Conservation (phyloP, 2,113 vertebrate species). For the Cottus gobio region DNA sequence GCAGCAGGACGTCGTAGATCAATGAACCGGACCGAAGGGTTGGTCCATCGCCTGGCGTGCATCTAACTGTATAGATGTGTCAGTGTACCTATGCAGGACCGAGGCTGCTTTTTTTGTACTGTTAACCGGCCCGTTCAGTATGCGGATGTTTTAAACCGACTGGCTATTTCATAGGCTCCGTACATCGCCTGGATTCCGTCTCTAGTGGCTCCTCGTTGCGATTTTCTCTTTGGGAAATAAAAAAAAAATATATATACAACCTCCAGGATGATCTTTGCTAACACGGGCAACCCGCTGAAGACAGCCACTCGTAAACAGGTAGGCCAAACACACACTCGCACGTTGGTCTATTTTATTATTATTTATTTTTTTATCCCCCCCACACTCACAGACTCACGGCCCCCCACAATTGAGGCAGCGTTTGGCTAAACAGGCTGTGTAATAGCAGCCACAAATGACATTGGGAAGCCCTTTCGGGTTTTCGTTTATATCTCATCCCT, state of each 20-base stretch:
- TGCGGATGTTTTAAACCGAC: slow-evolving; percentile 70
- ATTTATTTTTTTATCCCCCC: background rate
- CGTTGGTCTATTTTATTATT: background rate
- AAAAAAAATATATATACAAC: slow-evolving; percentile 34
- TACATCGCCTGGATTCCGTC: slow-evolving; percentile 54
- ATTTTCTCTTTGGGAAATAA: slow-evolving; percentile 28
- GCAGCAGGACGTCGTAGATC: slow-evolving; percentile 86
- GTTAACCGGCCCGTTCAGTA: slow-evolving; percentile 47
- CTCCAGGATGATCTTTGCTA: slow-evolving; percentile 94
- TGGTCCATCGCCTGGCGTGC: slow-evolving; percentile 68
- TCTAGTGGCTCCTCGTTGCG: slow-evolving; percentile 58
- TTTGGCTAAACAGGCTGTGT: slow-evolving; percentile 18
- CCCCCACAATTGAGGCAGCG: slow-evolving; percentile 14
- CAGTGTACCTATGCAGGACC: slow-evolving; percentile 64
- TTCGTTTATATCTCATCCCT: background rate
- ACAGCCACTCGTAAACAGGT: slow-evolving; percentile 92
- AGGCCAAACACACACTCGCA: slow-evolving; percentile 61
- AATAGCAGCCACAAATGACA: slow-evolving; percentile 65
- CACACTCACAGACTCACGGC: background rate
- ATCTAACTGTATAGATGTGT: slow-evolving; percentile 76
- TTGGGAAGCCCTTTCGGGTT: slow-evolving; percentile 67
- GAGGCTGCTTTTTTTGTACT: slow-evolving; percentile 45
- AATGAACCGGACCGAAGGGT: slow-evolving; percentile 85
- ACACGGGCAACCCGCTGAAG: slow-evolving; percentile 89
- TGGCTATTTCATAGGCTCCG: slow-evolving; percentile 34